Conservation (phyloP, 2,888 invertebrate species). For the Galerucella calmariensis region DNA sequence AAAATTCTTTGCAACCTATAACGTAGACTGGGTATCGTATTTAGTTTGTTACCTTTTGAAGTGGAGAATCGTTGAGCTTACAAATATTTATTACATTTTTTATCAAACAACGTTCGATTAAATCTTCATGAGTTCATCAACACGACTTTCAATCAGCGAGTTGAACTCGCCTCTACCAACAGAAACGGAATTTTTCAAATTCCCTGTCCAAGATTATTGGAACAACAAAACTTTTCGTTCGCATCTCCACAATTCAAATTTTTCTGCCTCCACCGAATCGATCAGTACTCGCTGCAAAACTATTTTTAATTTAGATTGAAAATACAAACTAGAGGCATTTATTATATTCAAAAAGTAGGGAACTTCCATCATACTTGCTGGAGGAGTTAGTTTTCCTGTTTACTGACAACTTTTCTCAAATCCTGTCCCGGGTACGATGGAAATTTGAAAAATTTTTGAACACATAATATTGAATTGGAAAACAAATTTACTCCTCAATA, state of each 20-base stretch:
- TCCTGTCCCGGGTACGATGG: neutral
- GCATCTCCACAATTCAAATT: constrained; percentile 23
- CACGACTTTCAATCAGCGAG: constrained; percentile 26
- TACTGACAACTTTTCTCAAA: neutral
- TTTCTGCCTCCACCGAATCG: constrained; percentile 19
- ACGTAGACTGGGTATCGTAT: too few species aligned
- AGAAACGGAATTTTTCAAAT: constrained; percentile 20
- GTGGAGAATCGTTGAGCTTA: too few species aligned
- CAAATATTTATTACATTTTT: neutral
- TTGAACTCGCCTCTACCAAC: constrained; percentile 19
- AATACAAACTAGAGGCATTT: constrained; percentile 13
- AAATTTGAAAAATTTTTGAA: neutral
- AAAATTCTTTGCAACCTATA: too few species aligned
- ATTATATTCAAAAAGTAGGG: neutral
- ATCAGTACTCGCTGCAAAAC: constrained; percentile 20
- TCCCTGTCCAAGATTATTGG: constrained; percentile 30
- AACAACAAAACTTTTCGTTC: constrained; percentile 28
- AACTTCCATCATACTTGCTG: neutral
- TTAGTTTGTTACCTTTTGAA: too few species aligned
- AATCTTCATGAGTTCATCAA: constrained; percentile 24
- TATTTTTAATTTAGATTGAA: constrained; percentile 32
- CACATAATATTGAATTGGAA: too few species aligned
- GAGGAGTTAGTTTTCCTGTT: constrained; percentile 17
- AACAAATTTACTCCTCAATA: too few species aligned
- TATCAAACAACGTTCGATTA: constrained; percentile 7